Conservation (phyloP, 2,113 vertebrate genomes). For the Connochaetes taurinus region DNA sequence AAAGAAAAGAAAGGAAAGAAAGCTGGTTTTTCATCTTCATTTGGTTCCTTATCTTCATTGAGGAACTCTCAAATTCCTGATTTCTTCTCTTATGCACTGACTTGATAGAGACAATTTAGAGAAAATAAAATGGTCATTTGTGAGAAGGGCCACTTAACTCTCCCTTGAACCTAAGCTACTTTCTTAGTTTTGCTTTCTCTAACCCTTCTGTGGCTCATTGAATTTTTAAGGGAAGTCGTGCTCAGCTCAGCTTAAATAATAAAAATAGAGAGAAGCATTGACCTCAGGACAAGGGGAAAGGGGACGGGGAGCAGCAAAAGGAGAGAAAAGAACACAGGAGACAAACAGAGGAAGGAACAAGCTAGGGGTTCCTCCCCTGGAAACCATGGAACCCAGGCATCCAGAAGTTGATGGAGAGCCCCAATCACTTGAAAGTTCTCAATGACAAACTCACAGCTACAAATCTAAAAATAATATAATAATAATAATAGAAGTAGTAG, state of each 20-base stretch:
- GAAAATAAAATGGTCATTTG: not conserved
- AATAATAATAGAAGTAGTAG: not conserved
- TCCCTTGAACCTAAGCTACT: not conserved
- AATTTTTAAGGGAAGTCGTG: not conserved
- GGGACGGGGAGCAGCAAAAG: fast-evolving
- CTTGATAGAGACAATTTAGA: not conserved
- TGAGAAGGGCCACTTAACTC: too few relatives aligned
- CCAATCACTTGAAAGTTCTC: not conserved
- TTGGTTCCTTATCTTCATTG: not conserved
- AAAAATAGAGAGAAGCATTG: not conserved
- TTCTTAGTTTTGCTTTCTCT: not conserved
- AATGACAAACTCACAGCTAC: not conserved
- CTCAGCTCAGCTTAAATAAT: not conserved
- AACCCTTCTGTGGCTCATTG: not conserved
- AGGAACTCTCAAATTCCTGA: not conserved
- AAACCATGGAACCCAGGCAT: not conserved
- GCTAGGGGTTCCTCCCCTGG: not conserved
- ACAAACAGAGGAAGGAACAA: not conserved
- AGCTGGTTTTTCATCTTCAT: not conserved
- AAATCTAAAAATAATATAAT: not conserved
- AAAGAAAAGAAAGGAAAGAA: too few relatives aligned
- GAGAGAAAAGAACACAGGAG: not conserved
- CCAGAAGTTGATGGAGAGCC: not conserved
- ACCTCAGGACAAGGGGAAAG: not conserved
- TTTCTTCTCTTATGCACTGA: not conserved